Evolutionary conservation across 2,113 vertebrate species (phyloP).

Genomic region (Manacus vitellinus): DNA sequence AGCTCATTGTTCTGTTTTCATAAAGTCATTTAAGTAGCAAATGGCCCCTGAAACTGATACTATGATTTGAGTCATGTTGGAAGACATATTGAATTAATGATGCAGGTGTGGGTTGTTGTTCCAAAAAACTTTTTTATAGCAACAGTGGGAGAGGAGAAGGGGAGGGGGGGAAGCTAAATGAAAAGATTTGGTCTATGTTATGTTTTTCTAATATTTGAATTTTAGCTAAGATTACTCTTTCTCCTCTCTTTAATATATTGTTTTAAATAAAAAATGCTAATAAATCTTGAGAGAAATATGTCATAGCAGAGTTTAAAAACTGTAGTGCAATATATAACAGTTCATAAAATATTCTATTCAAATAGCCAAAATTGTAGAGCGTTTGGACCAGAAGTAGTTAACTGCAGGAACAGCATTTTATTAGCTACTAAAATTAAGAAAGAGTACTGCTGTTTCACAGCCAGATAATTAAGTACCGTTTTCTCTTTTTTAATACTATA

Average conservation of each 20-base stretch:
- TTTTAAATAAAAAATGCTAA: constrained; percentile 85
- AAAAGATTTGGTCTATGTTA: constrained; percentile 62
- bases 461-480: constrained; percentile 85
- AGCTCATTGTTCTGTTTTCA: constrained; percentile 59
- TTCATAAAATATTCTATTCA: constrained; percentile 83
- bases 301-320: constrained; percentile 80
- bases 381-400: constrained; percentile 81
- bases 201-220: constrained; percentile 77
- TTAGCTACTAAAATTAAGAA: constrained; percentile 86
- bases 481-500: constrained; percentile 85
- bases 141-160: constrained; percentile 33
- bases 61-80: constrained; percentile 63
- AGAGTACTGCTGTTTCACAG: constrained; percentile 82
- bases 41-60: constrained; percentile 72
- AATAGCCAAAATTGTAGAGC: constrained; percentile 67
- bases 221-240: constrained; percentile 78
- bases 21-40: constrained; percentile 68
- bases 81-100: constrained; percentile 72
- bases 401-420: constrained; percentile 80
- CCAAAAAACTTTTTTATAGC: constrained; percentile 66
- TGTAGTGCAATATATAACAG: constrained; percentile 83
- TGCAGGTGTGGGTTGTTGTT: constrained; percentile 61
- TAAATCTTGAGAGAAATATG: constrained; percentile 85
- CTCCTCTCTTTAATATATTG: constrained; percentile 82
- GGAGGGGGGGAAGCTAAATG: constrained; percentile 18